Evolutionary conservation across 2,113 vertebrate genomes (phyloP), one percentile per base, ranked within the genome.

Genomic region (Mormyrus lacerda): DNA sequence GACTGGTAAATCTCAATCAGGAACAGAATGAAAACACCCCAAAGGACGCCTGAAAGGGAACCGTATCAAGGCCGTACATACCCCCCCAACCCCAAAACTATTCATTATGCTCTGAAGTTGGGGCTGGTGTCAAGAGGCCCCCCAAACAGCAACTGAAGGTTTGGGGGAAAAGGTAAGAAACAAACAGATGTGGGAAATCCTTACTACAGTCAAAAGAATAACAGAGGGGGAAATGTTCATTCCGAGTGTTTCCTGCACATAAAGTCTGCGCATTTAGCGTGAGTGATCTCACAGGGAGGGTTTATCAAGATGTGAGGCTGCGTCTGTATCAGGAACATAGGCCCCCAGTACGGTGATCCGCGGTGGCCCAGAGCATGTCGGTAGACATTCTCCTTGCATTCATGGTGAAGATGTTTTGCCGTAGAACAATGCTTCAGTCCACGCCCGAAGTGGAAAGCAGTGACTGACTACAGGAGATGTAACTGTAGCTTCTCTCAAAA

Each of bases 31-130:
- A 89, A 83, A 89, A 89, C 61, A 83, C 88, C 69, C 88, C 73
- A 83, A 89, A 89, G 88, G 76, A 89, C 50, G 79, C 88, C 88
- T 89, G 88, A 83, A 89, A 89, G 88, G 39, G 35, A 89, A 53
- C 5, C 2, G 17, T 87, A 87, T 87, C 85, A 87, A 87, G 85
- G 84, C 84, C 47, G 1, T 45, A 31, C 44, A 47, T 31, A 51
- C 50, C 3, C 6, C 82, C 44, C 44, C 48, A 15, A 15, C 27
- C 50, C 27, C 31, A 27, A 53, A 84, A 44, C 44, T 45, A 44
- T 24, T 24, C 27, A 87, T 53, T 53, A 53, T 53, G n/a, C 31
- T 87, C 44, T 87, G 85, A 87, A 87, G 50, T 35, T 53, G 73
- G 85, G 50, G 85, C 27, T 53, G 47, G 48, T 87, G 85, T 87